Conservation (phyloP, 2,797 vertebrate genomes). For the Bothrops alternatus region DNA sequence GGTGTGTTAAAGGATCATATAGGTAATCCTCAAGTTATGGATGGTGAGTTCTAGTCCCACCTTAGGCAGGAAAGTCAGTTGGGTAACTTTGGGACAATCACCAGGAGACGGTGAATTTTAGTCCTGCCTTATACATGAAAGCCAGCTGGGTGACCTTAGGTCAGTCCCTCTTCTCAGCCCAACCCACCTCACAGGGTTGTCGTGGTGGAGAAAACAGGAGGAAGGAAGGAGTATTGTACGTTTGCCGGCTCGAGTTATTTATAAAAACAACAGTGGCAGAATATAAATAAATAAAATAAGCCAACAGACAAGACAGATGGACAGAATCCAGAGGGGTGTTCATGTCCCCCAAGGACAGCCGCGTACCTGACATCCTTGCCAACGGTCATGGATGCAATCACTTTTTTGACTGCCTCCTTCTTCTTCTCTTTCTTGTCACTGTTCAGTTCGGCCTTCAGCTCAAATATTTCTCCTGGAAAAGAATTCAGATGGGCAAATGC, state of each 20-base stretch:
- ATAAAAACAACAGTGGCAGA: not conserved
- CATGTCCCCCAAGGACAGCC: not conserved
- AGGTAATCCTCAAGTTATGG: not conserved
- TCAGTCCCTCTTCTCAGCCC: not conserved
- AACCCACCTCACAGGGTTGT: not conserved
- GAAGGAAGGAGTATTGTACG: too few species aligned
- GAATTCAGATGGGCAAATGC: not conserved
- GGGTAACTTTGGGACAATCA: not conserved
- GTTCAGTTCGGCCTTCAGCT: constrained; percentile 96
- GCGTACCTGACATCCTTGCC: constrained; percentile 97
- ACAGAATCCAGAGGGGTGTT: not conserved
- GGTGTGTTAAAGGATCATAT: not conserved
- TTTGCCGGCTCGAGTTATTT: not conserved
- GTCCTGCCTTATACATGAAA: not conserved
- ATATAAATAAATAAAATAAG: not conserved
- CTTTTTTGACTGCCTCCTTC: constrained; percentile 98
- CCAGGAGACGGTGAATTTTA: not conserved
- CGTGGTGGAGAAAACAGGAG: not conserved
- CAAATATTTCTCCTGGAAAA: constrained; percentile 91
- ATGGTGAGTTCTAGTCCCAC: not conserved
- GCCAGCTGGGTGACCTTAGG: not conserved
- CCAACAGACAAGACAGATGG: not conserved
- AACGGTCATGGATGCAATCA: constrained; percentile 97
- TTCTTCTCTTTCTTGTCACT: constrained; percentile 99
- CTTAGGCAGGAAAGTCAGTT: fast-evolving